Base-by-base conservation (phyloP, 2,888 invertebrate species). In the Ophraella communa region DNA sequence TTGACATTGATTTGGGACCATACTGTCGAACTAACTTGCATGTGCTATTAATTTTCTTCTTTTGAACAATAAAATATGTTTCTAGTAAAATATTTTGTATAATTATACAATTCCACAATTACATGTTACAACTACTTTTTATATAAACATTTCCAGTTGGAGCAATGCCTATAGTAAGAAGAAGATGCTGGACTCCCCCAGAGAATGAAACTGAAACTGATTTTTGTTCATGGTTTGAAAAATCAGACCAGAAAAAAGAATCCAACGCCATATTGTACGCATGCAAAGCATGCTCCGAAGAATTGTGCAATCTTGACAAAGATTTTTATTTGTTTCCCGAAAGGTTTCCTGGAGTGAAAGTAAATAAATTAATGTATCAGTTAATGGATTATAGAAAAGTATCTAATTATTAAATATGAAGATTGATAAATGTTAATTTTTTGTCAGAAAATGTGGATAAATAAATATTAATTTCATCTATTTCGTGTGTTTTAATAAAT, bases 121-220 rank as follows among this genome's bases (percentile, higher is more conserved):
- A n/a, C n/a, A n/a, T n/a, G n/a, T n/a, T n/a, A 27, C 8, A 30
- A 30, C 30, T 10, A 30, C 11, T 30, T 30, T 30, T n/a, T n/a
- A n/a, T n/a, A n/a, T n/a, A n/a, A n/a, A n/a, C n/a, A n/a, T n/a
- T 59, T 59, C 14, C 27, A 61, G 61, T 44, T 11, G 49, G 59
- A 5, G 49, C 24, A 1, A 27, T 59, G 39, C 33, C 59, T 11
- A 35, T 59, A 20, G 24, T 59, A 11, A 49, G 51, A 24, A 59
- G 59, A 17, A 49, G 51, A 21, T 59, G 59, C 10, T 59, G 59
- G 59, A 30, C 1, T 2, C 24, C 59, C 8, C 7, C 51, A 0
- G 24, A 49, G 2, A 35, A 49, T 11, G 24, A 8, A 7, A 35
- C 11, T 2, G 59, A 14, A 1, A 21, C 20, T 11, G 35, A 59